phyloP scores from a whole-genome alignment of 2,888 invertebrate species.

The Tetropium fuscum region DNA sequence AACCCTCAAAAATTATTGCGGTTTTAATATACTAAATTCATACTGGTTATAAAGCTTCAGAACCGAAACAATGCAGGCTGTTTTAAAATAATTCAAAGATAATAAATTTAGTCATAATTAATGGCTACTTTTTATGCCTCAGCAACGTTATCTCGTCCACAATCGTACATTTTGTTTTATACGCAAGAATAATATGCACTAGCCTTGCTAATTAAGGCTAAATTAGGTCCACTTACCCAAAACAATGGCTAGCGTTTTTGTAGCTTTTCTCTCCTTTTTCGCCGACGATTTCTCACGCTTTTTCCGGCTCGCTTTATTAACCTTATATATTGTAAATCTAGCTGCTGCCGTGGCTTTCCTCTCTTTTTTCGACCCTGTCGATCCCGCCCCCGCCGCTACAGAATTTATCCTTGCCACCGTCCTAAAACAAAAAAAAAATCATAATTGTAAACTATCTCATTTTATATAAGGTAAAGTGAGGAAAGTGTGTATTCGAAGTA shows the following conservation, averaged over 20 bases:
- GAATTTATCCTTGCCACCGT: conserved; percentile 71
- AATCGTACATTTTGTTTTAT: neutral
- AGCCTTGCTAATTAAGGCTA: conserved; percentile 16
- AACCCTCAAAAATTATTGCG: neutral
- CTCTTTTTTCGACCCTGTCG: conserved; percentile 78
- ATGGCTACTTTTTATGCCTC: conserved; percentile 10
- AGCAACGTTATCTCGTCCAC: conserved; percentile 1
- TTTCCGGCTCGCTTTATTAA: conserved; percentile 94
- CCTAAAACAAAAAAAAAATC: conserved; percentile 61
- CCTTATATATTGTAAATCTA: conserved; percentile 92
- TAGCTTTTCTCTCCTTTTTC: conserved; percentile 96
- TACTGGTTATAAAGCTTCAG: neutral
- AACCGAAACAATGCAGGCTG: conserved; percentile 13
- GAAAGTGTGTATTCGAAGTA: too few species aligned
- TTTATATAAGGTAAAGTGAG: too few species aligned
- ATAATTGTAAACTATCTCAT: neutral
- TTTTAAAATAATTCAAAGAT: neutral
- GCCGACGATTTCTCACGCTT: conserved; percentile 95
- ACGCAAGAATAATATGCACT: conserved; percentile 7
- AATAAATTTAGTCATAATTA: conserved; percentile 13
- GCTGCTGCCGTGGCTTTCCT: conserved; percentile 78
- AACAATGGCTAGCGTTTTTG: conserved; percentile 98
- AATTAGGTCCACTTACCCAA: conserved; percentile 78
- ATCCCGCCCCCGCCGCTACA: conserved; percentile 54
- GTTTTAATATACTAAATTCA: conserved; percentile 4